These are phyloP conservation scores for Ypsolopha sequella DNA, from an alignment of 2,888 invertebrate genomes.

Conservation along the genomic window DNA sequence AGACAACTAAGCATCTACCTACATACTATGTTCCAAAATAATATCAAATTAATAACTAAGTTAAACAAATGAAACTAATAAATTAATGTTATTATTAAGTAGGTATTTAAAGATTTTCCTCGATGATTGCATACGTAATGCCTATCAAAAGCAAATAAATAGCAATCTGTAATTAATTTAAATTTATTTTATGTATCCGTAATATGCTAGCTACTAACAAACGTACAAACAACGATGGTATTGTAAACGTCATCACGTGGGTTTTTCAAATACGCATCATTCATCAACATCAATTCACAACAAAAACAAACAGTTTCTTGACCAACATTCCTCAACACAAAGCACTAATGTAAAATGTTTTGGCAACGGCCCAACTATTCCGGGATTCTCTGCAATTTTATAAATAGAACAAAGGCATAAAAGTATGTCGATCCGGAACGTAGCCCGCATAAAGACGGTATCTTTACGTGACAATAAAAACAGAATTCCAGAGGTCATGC, in stretches of 20 bases:
- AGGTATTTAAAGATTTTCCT: background rate
- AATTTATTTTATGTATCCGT: no score
- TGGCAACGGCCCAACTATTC: constrained; percentile 56
- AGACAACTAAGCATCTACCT: no score
- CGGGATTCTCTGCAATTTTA: constrained; percentile 39
- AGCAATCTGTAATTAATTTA: no score
- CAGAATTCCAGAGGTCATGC: no score
- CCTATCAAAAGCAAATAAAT: no score
- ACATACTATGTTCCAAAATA: no score
- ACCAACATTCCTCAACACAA: constrained; percentile 21
- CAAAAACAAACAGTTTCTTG: background rate
- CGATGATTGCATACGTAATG: no score
- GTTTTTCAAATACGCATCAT: background rate
- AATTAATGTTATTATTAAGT: background rate
- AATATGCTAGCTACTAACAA: no score
- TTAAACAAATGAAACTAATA: background rate
- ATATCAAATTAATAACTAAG: no score
- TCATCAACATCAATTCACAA: background rate
- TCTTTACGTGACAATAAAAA: no score
- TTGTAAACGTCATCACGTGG: no score
- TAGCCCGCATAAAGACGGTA: background rate
- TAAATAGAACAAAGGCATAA: constrained; percentile 36
- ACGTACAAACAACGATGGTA: no score
- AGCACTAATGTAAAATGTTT: constrained; percentile 51
- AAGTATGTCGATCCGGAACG: constrained; percentile 19